A percentile compares a stretch with the other conserved stretches of the same genome.
Evolutionary conservation across 2,113 vertebrate species (phyloP).

Genomic region (Lophochroa leadbeateri): DNA sequence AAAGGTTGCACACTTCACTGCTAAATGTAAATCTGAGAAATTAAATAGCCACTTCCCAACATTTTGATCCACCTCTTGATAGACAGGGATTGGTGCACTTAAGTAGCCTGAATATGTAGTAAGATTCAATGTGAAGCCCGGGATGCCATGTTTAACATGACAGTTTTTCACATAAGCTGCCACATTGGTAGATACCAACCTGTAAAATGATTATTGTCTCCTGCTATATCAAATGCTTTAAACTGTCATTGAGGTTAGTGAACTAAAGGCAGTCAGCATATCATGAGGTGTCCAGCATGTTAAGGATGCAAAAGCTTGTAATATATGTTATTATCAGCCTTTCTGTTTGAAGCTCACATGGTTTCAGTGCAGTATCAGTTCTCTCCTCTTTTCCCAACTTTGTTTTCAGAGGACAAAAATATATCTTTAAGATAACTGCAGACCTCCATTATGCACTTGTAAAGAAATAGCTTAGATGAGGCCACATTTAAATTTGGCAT

Average conservation of each 20-base stretch:
- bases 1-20: neutral
- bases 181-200: neutral
- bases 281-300: neutral
- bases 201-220: neutral
- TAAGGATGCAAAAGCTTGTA: neutral
- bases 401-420: neutral
- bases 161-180: neutral
- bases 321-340: neutral
- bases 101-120: neutral
- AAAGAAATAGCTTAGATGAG: neutral
- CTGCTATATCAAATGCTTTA: neutral
- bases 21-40: neutral
- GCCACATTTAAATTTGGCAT: conserved; percentile 23
- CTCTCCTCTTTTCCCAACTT: neutral
- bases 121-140: neutral
- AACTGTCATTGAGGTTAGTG: neutral
- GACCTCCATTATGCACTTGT: neutral
- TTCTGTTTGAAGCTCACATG: neutral
- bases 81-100: neutral
- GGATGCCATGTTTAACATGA: neutral
- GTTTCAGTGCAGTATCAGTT: neutral
- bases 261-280: neutral
- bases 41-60: neutral
- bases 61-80: neutral
- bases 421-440: neutral